Conservation (phyloP, 2,797 vertebrate species). For the Propithecus deckenii region DNA sequence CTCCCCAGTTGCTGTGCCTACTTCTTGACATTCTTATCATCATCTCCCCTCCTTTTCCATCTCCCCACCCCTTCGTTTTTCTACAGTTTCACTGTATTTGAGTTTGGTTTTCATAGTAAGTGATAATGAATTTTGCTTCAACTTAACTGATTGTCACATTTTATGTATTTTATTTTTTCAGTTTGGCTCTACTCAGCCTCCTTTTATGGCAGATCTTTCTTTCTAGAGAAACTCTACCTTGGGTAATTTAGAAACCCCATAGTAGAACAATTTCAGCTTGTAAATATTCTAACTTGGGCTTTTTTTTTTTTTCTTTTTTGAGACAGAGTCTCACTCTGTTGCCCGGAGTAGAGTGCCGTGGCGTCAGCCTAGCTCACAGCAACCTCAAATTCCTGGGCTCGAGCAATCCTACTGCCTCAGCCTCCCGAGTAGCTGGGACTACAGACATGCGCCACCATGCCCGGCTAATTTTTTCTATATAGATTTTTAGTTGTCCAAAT, state of each 20-base stretch:
- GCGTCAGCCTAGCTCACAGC: too few relatives aligned
- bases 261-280: not conserved
- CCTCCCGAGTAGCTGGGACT: too few relatives aligned
- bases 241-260: not conserved
- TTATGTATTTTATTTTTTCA: not conserved
- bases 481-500: too few relatives aligned
- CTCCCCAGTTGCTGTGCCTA: not conserved
- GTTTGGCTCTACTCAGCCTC: not conserved
- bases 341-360: too few relatives aligned
- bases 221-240: not conserved
- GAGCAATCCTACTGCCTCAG: too few relatives aligned
- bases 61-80: not conserved
- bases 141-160: not conserved
- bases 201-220: not conserved
- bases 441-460: too few relatives aligned
- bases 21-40: not conserved
- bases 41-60: not conserved
- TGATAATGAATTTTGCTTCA: not conserved
- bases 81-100: not conserved
- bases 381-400: too few relatives aligned
- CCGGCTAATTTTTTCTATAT: too few relatives aligned
- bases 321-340: too few relatives aligned
- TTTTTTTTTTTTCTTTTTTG: not conserved
- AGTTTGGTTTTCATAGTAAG: not conserved
- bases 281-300: conserved; percentile 14